Base-by-base conservation (phyloP, 2,888 invertebrate species). In the Cynaeus angustus region DNA sequence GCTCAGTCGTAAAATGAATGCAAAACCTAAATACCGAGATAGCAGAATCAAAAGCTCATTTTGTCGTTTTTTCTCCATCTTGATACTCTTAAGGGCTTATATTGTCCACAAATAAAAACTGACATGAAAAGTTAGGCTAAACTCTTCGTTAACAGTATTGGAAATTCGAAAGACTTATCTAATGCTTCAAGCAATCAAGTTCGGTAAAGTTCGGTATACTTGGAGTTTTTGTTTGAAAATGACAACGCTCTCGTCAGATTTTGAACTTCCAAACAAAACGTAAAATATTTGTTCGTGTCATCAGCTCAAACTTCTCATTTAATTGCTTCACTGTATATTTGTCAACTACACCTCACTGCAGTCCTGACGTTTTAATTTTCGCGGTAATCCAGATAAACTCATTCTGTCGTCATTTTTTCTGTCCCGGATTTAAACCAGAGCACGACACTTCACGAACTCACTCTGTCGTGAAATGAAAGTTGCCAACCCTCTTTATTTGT, bases 401-500 rank as follows among this genome's bases (percentile, higher is more conserved):
- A 41, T n/a, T 41, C 41, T n/a, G 41, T 41, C 12, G 12, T 21
- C 21, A 21, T 21, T 41, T 41, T 30, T 52, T 30, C 52, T 30
- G 10, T 52, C 26, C 26, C 13, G 13, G 30, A 13, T 10, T 52
- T 12, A 26, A 52, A 13, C 30, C 52, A 52, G 26, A 33, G n/a
- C 13, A 53, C 38, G 26, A 12, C 56, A 56, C 38, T 55, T 55
- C n/a, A 38, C 37, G n/a, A 16, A 55, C n/a, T 38, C 53, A 21
- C 53, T 55, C 37, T 38, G n/a, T 55, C 38, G 53, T 55, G 38
- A 55, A 55, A 59, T 59, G 46, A 59, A 28, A 59, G 59, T 45
- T 43, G 30, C 46, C 45, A 59, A 26, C 59, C 45, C 45, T 46
- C 48, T 30, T 30, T 16, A 50, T 48, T 48, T 61, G 48, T 26